Conservation (phyloP, 2,113 vertebrate species). For the Atrichornis clamosus region DNA sequence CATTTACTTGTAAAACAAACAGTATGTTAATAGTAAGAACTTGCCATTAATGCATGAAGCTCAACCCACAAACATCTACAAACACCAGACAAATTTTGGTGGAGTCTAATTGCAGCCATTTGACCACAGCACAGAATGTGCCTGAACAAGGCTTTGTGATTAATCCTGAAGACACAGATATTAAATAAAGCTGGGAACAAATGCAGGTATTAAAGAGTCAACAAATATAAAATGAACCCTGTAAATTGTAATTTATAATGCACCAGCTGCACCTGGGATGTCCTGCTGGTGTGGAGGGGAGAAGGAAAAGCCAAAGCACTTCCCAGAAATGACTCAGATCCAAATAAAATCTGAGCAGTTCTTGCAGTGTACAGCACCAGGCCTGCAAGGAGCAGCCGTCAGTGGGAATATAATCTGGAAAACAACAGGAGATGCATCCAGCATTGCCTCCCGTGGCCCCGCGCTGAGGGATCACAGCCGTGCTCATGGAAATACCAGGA, state of each 20-base stretch:
- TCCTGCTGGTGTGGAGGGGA: neutral
- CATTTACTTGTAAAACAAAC: neutral
- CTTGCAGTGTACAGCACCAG: neutral
- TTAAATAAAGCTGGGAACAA: neutral
- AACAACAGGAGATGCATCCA: neutral
- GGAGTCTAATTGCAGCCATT: neutral
- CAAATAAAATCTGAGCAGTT: neutral
- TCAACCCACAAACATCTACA: neutral
- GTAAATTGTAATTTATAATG: neutral
- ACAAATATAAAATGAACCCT: neutral
- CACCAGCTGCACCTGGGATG: neutral
- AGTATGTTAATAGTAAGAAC: neutral
- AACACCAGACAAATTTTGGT: neutral
- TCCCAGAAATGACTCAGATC: neutral
- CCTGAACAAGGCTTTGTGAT: neutral
- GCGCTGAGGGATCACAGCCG: neutral
- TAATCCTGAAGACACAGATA: neutral
- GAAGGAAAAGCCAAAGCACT: neutral
- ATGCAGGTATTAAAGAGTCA: neutral
- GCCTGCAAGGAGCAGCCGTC: neutral
- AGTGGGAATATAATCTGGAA: neutral
- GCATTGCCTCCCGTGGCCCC: fast-evolving
- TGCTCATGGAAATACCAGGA: neutral
- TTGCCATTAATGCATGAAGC: neutral
- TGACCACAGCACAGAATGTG: neutral